These are phyloP conservation scores for Scomber scombrus DNA, from an alignment of 2,113 vertebrate genomes.

Conservation along the genomic window DNA sequence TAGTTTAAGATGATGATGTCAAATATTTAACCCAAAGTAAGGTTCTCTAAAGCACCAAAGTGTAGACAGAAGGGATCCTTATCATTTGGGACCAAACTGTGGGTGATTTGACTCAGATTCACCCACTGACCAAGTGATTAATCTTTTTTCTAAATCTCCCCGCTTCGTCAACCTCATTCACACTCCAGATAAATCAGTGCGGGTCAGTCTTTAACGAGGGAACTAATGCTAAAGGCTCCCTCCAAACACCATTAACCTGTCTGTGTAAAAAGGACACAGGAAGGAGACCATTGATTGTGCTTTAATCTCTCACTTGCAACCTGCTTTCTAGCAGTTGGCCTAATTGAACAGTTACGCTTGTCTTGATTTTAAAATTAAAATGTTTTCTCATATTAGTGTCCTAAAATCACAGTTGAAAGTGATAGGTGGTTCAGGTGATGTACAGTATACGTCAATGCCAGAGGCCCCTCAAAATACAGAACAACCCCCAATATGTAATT, in stretches of 20 bases:
- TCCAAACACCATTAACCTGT: constrained; percentile 75
- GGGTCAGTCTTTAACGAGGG: constrained; percentile 68
- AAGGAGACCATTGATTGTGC: constrained; percentile 66
- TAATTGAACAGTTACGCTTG: constrained; percentile 50
- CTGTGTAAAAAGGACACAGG: constrained; percentile 64
- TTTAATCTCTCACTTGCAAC: constrained; percentile 68
- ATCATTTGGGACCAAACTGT: constrained; percentile 30
- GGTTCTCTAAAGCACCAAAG: neutral
- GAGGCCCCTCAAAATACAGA: neutral
- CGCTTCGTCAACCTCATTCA: constrained; percentile 57
- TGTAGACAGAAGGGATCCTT: neutral
- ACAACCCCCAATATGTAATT: neutral
- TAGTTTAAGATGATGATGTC: neutral
- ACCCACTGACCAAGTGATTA: constrained; percentile 49
- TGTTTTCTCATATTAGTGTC: neutral
- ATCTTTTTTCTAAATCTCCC: constrained; percentile 58
- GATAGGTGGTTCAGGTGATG: neutral
- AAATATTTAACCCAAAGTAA: neutral
- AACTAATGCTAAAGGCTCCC: constrained; percentile 64
- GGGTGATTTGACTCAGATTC: constrained; percentile 23
- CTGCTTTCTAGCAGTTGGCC: constrained; percentile 29
- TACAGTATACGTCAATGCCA: neutral
- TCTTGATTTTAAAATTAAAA: constrained; percentile 43
- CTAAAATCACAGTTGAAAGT: neutral
- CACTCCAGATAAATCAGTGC: constrained; percentile 64